A percentile compares a stretch with the other conserved stretches of the same genome.
Conservation (phyloP, 2,797 vertebrate genomes). For the Anguilla pacifica region DNA sequence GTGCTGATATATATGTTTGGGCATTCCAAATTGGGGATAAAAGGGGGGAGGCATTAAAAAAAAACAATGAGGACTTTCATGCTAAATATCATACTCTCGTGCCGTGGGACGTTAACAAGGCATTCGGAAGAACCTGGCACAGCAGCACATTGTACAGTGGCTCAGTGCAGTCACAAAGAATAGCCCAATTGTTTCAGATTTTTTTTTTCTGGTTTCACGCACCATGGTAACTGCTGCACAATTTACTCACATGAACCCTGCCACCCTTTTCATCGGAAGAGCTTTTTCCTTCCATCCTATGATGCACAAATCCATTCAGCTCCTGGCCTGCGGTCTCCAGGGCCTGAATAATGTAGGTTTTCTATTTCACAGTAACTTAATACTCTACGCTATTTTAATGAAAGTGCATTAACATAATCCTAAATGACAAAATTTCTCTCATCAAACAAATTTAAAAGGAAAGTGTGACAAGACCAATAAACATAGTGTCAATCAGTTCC, state of each 20-base stretch:
- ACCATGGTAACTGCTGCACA: neutral
- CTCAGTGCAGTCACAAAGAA: neutral
- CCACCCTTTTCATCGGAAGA: neutral
- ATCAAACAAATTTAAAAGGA: no score
- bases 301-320: neutral
- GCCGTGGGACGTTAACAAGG: neutral
- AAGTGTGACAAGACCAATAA: no score
- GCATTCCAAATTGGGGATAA: neutral
- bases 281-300: neutral
- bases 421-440: no score
- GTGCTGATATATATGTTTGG: neutral
- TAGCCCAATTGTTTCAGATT: neutral
- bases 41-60: neutral
- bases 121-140: neutral
- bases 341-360: neutral
- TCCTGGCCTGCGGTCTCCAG: neutral
- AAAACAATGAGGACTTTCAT: conserved; percentile 11
- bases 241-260: neutral
- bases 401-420: no score
- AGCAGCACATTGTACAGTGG: neutral
- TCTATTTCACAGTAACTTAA: neutral
- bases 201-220: neutral
- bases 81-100: neutral
- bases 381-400: neutral
- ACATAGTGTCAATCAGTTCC: no score